Base-by-base conservation (phyloP, 2,113 vertebrate species). In the Typhlomys cinereus region DNA sequence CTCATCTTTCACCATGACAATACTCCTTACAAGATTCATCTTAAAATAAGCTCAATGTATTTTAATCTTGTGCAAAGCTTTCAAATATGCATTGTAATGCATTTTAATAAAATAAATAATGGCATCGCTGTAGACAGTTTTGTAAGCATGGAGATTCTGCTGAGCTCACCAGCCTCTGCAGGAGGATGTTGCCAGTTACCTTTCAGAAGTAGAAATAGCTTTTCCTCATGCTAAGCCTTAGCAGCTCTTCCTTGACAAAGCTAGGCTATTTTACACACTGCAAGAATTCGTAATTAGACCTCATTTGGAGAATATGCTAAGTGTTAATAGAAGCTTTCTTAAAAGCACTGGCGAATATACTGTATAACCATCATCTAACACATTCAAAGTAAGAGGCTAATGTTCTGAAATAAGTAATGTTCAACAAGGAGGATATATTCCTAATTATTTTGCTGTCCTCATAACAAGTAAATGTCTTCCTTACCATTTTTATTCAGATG, bases 1-100 rank as follows among this genome's bases (percentile, higher is more conserved):
- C 81, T 94, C 91, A 96, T 97, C 95, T 95, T 96, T 96, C 95
- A 96, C 18, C 7, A 80, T 93, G 92, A 91, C 92, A 96, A 91
- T 92, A 76, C 70, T 92, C 71, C 59, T 91, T 67, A 78, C 73
- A 88, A 89, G 87, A 93, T 92, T 95, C 91, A 95, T 95, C 85
- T 95, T 94, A 95, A 96, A 96, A 94, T 92, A 96, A 94, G 89
- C 81, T 92, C 82, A 59, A 88, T 94, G 36, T 88, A 96, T 96
- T 96, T 95, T 96, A 96, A 95, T 96, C 89, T 85, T 76, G 34
- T 85, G 36, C 88, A 81, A 94, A 85, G 50, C 52, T 71, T 91
- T 96, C 87, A 91, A 92, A 96, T 89, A 92, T 88, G 73, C 73
- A 88, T 85, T 86, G 21, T 41, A 94, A 87, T 94, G 34, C 14